A percentile compares a stretch with the other conserved stretches of the same genome.
Evolutionary conservation across 2,113 vertebrate genomes (phyloP).

Genomic region (Chamaetylas fuelleborni): DNA sequence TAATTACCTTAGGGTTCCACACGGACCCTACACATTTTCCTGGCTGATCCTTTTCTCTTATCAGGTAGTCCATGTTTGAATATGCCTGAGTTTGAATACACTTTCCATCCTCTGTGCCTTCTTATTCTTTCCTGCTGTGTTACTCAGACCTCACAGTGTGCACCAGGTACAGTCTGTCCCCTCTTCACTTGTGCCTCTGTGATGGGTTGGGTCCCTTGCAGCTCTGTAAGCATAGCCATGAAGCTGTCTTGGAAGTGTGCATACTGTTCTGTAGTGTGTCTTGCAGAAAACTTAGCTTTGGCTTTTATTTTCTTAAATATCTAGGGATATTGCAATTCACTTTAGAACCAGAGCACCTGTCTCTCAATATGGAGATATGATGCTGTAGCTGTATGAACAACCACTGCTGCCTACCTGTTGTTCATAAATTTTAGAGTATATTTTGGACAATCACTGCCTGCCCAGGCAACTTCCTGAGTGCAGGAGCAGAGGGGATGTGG

Average conservation of each 20-base stretch:
- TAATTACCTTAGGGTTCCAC: background rate
- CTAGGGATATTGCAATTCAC: background rate
- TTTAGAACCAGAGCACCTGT: background rate
- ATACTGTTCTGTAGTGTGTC: background rate
- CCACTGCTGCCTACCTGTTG: background rate
- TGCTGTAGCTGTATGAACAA: background rate
- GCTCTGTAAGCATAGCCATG: background rate
- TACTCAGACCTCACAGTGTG: background rate
- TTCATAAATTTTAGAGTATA: background rate
- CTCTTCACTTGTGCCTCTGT: background rate
- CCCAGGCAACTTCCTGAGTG: background rate
- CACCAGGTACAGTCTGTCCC: background rate
- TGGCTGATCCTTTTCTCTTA: background rate
- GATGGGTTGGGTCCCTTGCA: background rate
- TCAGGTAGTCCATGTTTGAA: background rate
- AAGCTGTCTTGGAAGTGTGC: background rate
- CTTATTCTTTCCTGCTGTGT: background rate
- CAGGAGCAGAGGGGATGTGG: background rate
- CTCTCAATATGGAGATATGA: background rate
- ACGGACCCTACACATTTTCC: background rate
- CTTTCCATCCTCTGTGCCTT: background rate
- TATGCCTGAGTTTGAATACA: background rate
- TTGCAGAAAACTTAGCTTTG: background rate
- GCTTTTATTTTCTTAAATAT: background rate
- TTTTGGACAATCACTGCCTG: background rate